Evolutionary conservation across 1,140 invertebrate species (phyloP).

Genomic region (Ostrea edulis): DNA sequence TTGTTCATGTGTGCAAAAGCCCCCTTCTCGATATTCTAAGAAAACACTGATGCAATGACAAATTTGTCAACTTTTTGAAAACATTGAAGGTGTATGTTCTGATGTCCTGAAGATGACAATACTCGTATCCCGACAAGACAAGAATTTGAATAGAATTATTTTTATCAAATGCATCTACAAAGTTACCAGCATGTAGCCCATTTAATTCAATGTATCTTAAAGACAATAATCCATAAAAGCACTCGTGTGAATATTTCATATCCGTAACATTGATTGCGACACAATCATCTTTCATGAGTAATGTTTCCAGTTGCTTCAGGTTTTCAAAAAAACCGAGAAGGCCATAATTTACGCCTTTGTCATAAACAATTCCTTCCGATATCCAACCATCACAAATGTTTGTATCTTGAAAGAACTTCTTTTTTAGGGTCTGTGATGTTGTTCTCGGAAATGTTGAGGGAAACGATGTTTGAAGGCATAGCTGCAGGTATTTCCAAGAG

Average conservation of each 20-base stretch:
- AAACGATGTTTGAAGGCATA: background rate
- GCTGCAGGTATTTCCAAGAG: background rate
- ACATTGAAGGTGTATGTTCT: background rate
- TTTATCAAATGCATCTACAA: background rate
- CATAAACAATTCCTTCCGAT: background rate
- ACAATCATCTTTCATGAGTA: background rate
- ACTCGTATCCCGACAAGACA: background rate
- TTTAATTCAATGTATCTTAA: background rate
- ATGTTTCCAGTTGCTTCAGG: background rate
- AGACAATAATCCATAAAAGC: background rate
- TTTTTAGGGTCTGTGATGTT: background rate
- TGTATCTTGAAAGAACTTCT: background rate
- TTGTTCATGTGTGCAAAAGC: no score
- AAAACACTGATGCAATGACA: background rate
- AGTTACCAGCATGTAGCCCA: background rate
- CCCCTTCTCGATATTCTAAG: no score
- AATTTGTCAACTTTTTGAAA: background rate
- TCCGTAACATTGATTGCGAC: background rate
- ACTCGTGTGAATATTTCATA: background rate
- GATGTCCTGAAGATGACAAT: background rate
- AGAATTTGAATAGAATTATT: background rate
- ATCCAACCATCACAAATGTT: background rate
- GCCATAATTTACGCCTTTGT: background rate
- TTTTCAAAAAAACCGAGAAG: background rate
- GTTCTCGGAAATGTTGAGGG: background rate